These are phyloP conservation scores for Theropithecus gelada DNA, from an alignment of 2,113 vertebrate species.

Conservation along the genomic window DNA sequence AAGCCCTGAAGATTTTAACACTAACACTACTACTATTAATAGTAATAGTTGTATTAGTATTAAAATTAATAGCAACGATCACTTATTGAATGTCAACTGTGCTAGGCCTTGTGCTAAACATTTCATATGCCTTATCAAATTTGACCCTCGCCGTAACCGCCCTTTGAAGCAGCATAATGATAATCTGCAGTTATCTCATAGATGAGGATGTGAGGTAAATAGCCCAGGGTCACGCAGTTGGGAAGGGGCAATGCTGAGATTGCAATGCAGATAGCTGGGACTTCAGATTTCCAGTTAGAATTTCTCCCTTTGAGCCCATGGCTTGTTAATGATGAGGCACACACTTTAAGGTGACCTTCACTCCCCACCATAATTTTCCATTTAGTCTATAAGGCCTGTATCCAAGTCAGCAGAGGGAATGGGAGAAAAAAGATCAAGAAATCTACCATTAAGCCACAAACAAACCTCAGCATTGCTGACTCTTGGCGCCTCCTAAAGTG, in stretches of 20 bases:
- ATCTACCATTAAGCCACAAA: background rate
- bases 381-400: background rate
- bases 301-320: background rate
- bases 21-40: background rate
- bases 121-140: background rate
- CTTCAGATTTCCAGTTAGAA: background rate
- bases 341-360: background rate
- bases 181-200: background rate
- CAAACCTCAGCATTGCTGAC: background rate
- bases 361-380: background rate
- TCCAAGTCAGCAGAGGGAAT: background rate
- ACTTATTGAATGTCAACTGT: background rate
- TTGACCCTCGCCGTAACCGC: accelerated
- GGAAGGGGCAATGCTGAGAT: background rate
- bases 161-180: background rate
- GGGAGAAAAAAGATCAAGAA: background rate
- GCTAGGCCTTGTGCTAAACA: background rate
- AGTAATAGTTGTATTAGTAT: background rate
- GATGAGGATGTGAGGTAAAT: background rate
- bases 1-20: background rate
- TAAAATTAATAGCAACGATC: background rate
- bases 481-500: background rate
- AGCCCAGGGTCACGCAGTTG: background rate
- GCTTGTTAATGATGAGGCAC: background rate
- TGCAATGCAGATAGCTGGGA: background rate